Conservation (phyloP, 1,140 invertebrate species). For the Coboldia fuscipes region DNA sequence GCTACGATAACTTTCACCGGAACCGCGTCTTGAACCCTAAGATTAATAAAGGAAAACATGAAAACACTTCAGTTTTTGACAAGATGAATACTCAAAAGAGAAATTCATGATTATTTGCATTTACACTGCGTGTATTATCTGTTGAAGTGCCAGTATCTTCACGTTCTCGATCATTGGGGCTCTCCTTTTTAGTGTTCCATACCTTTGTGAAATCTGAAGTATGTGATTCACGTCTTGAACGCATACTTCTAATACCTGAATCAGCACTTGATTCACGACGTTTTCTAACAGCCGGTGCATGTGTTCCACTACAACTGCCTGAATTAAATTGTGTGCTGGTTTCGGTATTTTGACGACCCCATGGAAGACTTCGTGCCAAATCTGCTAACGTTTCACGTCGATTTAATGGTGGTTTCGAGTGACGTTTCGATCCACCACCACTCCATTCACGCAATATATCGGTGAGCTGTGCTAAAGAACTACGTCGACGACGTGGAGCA, state of each 20-base stretch:
- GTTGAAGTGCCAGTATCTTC: constrained; percentile 4
- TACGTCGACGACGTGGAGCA: constrained; percentile 45
- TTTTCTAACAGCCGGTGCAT: constrained; percentile 33
- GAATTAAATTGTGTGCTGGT: constrained; percentile 29
- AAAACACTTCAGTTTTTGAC: constrained; percentile 1
- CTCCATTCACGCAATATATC: constrained; percentile 74
- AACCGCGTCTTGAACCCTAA: constrained; percentile 29
- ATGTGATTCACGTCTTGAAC: constrained; percentile 46
- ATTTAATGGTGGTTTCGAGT: constrained; percentile 42
- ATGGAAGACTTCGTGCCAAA: constrained; percentile 49
- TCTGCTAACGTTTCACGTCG: constrained; percentile 68
- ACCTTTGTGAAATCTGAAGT: constrained; percentile 47
- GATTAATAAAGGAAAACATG: constrained; percentile 10
- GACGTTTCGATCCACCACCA: constrained; percentile 36
- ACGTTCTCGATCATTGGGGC: constrained; percentile 16
- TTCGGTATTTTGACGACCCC: constrained; percentile 27
- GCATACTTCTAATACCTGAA: constrained; percentile 56
- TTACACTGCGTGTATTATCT: constrained; percentile 1
- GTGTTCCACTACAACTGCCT: constrained; percentile 11
- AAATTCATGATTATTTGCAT: not conserved
- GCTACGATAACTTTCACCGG: constrained; percentile 35
- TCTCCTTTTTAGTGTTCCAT: constrained; percentile 39
- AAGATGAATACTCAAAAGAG: too few relatives aligned
- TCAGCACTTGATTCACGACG: constrained; percentile 62
- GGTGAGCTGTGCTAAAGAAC: constrained; percentile 66